Conservation (phyloP, 1,140 invertebrate species). For the Habropoda laboriosa region DNA sequence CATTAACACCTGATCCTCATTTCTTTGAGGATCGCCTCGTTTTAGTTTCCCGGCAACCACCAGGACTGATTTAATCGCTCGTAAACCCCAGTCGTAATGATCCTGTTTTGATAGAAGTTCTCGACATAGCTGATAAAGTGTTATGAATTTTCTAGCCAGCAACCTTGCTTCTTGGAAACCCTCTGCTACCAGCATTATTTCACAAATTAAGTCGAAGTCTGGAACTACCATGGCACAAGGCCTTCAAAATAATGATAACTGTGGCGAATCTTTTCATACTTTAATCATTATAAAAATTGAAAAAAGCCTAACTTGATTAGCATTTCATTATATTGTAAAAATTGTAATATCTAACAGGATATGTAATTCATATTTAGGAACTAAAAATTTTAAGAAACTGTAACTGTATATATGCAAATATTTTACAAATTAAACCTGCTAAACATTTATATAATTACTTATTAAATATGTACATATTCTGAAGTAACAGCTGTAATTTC, state of each 20-base stretch:
- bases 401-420: no score
- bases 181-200: conserved; percentile 96
- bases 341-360: no score
- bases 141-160: conserved; percentile 94
- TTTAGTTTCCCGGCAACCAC: conserved; percentile 93
- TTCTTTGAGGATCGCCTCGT: conserved; percentile 88
- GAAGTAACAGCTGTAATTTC: no score
- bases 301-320: no score
- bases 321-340: no score
- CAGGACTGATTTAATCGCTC: conserved; percentile 93
- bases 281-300: no score
- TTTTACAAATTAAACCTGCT: no score
- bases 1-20: conserved; percentile 88
- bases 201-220: conserved; percentile 96
- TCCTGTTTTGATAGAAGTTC: conserved; percentile 95
- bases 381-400: no score
- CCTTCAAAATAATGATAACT: conserved; percentile 76
- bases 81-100: conserved; percentile 97
- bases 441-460: no score
- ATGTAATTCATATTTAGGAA: no score
- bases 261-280: no score
- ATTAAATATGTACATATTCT: no score
- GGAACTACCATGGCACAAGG: conserved; percentile 98
- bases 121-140: conserved; percentile 94
- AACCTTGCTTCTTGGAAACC: conserved; percentile 89